Conservation (phyloP, 2,888 invertebrate species). For the Hermaeophaga mercurialis region DNA sequence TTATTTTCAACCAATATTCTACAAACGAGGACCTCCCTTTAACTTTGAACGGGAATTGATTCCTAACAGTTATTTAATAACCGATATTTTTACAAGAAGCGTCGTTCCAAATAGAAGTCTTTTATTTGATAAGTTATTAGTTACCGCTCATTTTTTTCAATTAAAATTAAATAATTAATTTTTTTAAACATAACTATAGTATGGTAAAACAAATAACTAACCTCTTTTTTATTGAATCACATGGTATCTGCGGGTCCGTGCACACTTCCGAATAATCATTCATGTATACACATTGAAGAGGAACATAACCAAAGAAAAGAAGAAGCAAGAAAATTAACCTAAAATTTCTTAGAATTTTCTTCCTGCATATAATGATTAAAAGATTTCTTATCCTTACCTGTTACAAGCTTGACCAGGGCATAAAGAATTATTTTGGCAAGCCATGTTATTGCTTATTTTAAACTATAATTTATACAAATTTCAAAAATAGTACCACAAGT, state of each 20-base stretch:
- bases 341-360: too few species aligned
- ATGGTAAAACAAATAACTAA: constrained; percentile 7
- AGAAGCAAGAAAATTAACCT: constrained; percentile 3
- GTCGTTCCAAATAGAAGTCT: too few species aligned
- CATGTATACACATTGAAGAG: background rate
- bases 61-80: constrained; percentile 1
- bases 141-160: too few species aligned
- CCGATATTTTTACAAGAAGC: background rate
- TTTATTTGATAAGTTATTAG: too few species aligned
- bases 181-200: too few species aligned
- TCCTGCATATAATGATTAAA: too few species aligned
- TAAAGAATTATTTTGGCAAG: background rate
- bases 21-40: background rate
- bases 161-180: too few species aligned
- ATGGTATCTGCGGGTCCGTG: constrained; percentile 1
- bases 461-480: background rate
- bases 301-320: background rate
- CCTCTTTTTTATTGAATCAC: constrained; percentile 3
- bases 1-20: background rate
- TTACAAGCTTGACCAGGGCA: background rate
- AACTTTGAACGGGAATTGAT: background rate
- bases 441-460: background rate
- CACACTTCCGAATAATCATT: background rate
- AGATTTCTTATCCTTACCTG: background rate
- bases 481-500: background rate